Evolutionary conservation across 2,888 invertebrate species (phyloP), one percentile per base, ranked within the genome.

Genomic region (Leptinotarsa peninsularis): DNA sequence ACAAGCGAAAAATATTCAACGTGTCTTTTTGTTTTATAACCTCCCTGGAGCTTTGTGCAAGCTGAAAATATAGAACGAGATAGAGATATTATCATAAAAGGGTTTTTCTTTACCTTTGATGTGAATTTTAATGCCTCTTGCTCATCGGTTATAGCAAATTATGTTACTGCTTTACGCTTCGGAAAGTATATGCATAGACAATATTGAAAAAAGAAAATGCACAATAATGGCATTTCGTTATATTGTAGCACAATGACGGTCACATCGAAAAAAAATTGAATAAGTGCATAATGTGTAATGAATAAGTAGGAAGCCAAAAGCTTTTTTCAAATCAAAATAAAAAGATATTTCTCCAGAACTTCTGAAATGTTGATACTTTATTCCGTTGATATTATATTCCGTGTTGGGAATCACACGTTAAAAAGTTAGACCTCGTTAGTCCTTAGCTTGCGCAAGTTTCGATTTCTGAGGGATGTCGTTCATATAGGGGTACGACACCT

Each of bases 21-120:
- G 68, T 71, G 77, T 76, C 75, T 74, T 77, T 74, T 79, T 77
- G 77, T 77, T 79, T 77, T 76, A 73, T 71, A 60, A 72, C 68
- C 69, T 76, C 76, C 73, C 79, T 72, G 56, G 76, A 74, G 78
- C 66, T 76, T 75, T 68, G 76, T 72, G 76, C 71, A 33, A 54
- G 76, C 75, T 77, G 67, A 79, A 21, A 79, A 79, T 79, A 77
- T 78, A 77, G 74, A 79, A 69, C 71, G 79, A 79, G 77, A 76
- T 74, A 60, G 76, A 73, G 43, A 71, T 76, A 78, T 76, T 75
- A 76, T 76, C 73, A 77, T 77, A 76, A 80, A 80, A 80, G 77
- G 80, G 80, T 75, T 77, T 80, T 79, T 80, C 80, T 80, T 77
- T 77, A 78, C 78, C 79, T 80, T 80, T 80, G 80, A 80, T 80